A percentile compares a stretch with the other conserved stretches of the same genome.
These are phyloP conservation scores for Zootoca vivipara DNA, from an alignment of 2,113 vertebrate genomes.

Conservation along the genomic window DNA sequence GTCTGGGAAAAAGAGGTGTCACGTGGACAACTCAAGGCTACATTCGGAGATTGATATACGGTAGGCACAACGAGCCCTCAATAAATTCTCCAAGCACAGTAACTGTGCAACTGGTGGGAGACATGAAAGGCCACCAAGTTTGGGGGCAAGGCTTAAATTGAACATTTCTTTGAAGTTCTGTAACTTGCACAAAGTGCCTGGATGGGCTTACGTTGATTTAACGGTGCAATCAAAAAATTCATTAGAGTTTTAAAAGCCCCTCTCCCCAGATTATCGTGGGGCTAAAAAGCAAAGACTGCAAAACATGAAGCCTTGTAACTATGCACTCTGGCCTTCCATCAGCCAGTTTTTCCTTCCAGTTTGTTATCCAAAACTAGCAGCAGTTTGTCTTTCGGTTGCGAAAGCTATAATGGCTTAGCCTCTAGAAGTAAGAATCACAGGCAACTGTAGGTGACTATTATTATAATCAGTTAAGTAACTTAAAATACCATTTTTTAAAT, in stretches of 20 bases:
- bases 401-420: neutral
- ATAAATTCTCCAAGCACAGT: neutral
- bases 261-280: neutral
- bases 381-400: neutral
- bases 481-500: neutral
- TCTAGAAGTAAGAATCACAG: neutral
- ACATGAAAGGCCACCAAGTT: slow-evolving; percentile 31
- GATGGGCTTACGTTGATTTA: neutral
- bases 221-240: neutral
- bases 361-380: neutral
- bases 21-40: neutral
- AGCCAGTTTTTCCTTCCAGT: neutral
- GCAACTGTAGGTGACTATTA: neutral
- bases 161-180: neutral
- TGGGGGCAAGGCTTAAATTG: neutral
- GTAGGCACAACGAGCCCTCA: neutral
- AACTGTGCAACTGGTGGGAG: neutral
- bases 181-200: neutral
- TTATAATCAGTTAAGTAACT: neutral
- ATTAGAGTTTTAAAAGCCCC: neutral
- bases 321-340: neutral
- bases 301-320: neutral
- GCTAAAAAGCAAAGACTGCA: neutral
- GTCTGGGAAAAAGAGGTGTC: slow-evolving; percentile 9
- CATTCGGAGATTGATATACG: neutral